Evolutionary conservation across 2,113 vertebrate species (phyloP), one percentile per base, ranked within the genome.

Genomic region (Macquaria australasica): DNA sequence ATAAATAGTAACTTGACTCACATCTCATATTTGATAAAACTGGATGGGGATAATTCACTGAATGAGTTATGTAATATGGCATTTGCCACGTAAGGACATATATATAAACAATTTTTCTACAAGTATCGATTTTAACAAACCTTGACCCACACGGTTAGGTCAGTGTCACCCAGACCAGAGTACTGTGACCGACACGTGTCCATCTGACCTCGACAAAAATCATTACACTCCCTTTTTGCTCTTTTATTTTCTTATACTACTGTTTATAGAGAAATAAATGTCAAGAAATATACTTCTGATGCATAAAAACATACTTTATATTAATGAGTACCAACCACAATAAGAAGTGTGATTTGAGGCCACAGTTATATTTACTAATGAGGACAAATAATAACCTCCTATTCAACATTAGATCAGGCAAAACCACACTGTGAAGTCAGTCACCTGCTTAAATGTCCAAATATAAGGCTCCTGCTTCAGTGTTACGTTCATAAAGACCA

Each of bases 401-500:
- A n/a, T 34, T 28, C 15, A 53, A n/a, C 12, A 31, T 34, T 9
- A 28, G 16, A 60, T 77, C 10, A 62, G 21, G 34, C 43, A 74
- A 56, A 41, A 20, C 23, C 31, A 39, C 50, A 18, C 18, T 25
- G 16, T 48, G 43, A 53, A 25, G 3, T 31, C 11, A 34, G 45
- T 59, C 74, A 94, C 94, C 93, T 93, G 91, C 34, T 87, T 85
- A 20, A 93, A 79, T 87, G 79, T 87, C 88, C 88, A 93, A 50
- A 86, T 69, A 45, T 77, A 82, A 31, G 60, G 69, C 59, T 93
- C 83, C 67, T 85, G 89, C 81, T 79, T 91, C 12, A 79, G 66
- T 14, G 77, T 83, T 58, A 89, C 50, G 3, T 84, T 89, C 67
- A 31, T 69, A 66, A 93, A 94, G 28, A 93, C 88, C 39, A 86